Evolutionary conservation across 2,888 invertebrate genomes (phyloP), one percentile per base, ranked within the genome.

Genomic region (Sussaba pulchella): DNA sequence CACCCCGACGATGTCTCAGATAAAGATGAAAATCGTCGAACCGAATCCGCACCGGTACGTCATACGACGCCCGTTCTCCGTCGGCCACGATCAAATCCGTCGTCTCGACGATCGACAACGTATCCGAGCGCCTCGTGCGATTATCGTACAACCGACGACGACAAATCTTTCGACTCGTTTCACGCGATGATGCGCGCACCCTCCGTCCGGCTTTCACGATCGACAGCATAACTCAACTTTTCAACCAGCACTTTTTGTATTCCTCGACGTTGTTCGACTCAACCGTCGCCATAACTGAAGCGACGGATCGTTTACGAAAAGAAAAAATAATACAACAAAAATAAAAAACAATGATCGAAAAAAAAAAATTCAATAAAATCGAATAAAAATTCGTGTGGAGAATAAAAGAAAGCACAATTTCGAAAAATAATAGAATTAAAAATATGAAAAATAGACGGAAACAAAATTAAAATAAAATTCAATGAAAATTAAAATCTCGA

Each of bases 171-270:
- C 69, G 47, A 57, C 63, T 47, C 57, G 64, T 73, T 69, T 77
- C 61, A 17, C 66, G 57, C 21, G 50, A 67, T 50, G 54, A 66
- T 61, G 78, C 63, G 69, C 72, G 57, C 77, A 57, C 72, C 47
- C 69, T 73, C 43, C 57, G 47, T 57, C 54, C 69, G 12, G 64
- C 26, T 31, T 21, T 43, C 72, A 47, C 81, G 72, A 21, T 50
- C 24, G 67, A 57, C 63, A 45, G 81, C 81, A 81, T 81, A 77
- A 69, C 69, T 73, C 45, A 64, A 69, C 61, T 63, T 24, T 47
- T 19, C 12, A 19, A 14, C 63, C 50, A 12, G 72, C 80, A 76
- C 80, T 72, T 63, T 21, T 19, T 24, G 24, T 59, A 54, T 61
- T 77, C 69, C 64, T 8, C 19, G 10, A 4, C 31, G 10, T 43